A percentile compares a stretch with the other conserved stretches of the same genome.
These are phyloP conservation scores for Xiphias gladius DNA, from an alignment of 2,113 vertebrate genomes.

Conservation along the genomic window DNA sequence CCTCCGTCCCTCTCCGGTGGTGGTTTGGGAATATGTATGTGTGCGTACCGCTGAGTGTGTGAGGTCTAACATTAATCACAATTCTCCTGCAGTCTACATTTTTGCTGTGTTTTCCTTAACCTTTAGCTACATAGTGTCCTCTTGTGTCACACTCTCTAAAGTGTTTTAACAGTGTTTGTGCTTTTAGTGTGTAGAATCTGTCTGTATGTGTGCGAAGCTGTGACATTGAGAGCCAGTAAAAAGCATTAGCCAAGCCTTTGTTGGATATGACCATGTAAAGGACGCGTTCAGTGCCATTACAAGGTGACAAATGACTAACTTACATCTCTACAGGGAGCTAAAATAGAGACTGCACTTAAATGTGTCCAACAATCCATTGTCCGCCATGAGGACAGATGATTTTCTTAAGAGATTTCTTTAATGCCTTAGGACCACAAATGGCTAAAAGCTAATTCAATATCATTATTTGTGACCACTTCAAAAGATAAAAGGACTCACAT, in stretches of 20 bases:
- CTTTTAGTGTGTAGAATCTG: slow-evolving; percentile 24
- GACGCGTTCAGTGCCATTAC: slow-evolving; percentile 42
- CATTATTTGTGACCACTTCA: slow-evolving; percentile 60
- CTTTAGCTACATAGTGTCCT: slow-evolving; percentile 65
- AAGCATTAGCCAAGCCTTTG: slow-evolving; percentile 31
- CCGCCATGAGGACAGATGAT: slow-evolving; percentile 35
- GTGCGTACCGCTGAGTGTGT: slow-evolving; percentile 6
- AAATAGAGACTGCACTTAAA: slow-evolving; percentile 38
- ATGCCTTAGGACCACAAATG: slow-evolving; percentile 32
- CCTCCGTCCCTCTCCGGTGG: slow-evolving; percentile 53
- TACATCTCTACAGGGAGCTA: slow-evolving; percentile 20
- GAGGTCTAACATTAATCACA: slow-evolving; percentile 66
- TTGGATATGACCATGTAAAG: slow-evolving; percentile 45
- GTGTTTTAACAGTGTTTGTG: slow-evolving; percentile 52
- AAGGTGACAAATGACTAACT: slow-evolving; percentile 52
- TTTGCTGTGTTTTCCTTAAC: slow-evolving; percentile 71
- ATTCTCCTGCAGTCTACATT: slow-evolving; percentile 71
- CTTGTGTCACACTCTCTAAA: slow-evolving; percentile 55
- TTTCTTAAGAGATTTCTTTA: slow-evolving; percentile 32
- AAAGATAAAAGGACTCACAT: slow-evolving; percentile 35
- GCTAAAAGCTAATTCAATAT: slow-evolving; percentile 57
- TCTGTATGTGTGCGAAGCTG: slow-evolving; percentile 5
- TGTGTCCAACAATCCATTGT: slow-evolving; percentile 23
- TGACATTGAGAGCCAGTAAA: slow-evolving; percentile 54
- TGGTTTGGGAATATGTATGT: slow-evolving; percentile 28